Percentiles rank a stretch among this genome's conserved stretches.
Evolutionary conservation across 2,888 invertebrate genomes (phyloP).

Genomic region (Pardosa pseudoannulata): DNA sequence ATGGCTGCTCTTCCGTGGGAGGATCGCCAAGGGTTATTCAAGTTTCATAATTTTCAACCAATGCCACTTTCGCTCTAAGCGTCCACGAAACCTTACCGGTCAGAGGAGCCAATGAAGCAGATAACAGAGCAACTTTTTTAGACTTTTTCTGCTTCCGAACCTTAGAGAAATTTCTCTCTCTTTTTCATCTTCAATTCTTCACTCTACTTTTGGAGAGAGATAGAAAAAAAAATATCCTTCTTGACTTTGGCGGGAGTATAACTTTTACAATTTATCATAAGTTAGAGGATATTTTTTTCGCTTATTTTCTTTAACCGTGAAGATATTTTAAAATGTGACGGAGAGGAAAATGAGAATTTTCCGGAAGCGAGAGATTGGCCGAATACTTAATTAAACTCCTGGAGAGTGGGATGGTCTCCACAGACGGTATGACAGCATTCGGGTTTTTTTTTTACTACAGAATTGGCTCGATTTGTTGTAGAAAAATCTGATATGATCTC

Average conservation of each 20-base stretch:
- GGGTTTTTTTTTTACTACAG: too few relatives aligned
- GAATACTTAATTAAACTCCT: neutral
- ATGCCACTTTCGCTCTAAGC: constrained; percentile 48
- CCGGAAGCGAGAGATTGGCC: neutral
- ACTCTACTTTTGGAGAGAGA: constrained; percentile 48
- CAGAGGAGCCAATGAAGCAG: constrained; percentile 69
- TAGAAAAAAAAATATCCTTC: constrained; percentile 53
- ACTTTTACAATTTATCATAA: constrained; percentile 72
- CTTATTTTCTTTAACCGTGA: constrained; percentile 30
- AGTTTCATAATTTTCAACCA: constrained; percentile 34
- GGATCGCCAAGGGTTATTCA: neutral
- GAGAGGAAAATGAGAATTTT: constrained; percentile 5
- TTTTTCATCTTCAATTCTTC: constrained; percentile 69
- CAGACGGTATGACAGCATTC: too few relatives aligned
- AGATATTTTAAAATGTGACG: constrained; percentile 37
- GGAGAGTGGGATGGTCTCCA: too few relatives aligned
- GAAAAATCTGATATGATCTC: too few relatives aligned
- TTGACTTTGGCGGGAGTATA: constrained; percentile 69
- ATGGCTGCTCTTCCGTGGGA: neutral
- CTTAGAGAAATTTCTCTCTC: constrained; percentile 62
- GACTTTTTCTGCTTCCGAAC: constrained; percentile 54
- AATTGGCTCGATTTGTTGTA: too few relatives aligned
- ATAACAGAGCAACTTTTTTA: constrained; percentile 67
- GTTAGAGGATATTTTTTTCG: constrained; percentile 32
- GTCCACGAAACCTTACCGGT: constrained; percentile 33